Percentiles rank a stretch among this genome's conserved stretches.
Evolutionary conservation across 2,113 vertebrate species (phyloP).

Genomic region (Corythaixoides concolor): DNA sequence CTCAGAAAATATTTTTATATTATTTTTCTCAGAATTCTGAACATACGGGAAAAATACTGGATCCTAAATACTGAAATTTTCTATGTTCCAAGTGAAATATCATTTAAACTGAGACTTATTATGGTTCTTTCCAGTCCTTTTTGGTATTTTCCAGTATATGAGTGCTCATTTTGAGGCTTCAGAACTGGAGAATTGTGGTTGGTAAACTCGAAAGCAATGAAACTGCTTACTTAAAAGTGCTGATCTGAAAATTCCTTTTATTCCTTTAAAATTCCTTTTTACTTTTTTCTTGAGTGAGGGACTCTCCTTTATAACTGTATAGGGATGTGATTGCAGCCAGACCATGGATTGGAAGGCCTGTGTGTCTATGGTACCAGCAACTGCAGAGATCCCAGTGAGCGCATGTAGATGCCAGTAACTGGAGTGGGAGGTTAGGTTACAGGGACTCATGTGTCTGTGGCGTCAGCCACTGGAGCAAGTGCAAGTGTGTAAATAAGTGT

Average conservation of each 20-base stretch:
- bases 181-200: neutral
- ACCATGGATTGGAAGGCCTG: accelerated
- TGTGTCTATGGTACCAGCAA: neutral
- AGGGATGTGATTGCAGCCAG: neutral
- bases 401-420: neutral
- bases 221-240: neutral
- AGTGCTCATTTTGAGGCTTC: neutral
- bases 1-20: neutral
- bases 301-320: neutral
- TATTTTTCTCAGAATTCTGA: neutral
- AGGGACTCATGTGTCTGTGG: accelerated
- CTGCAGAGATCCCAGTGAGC: neutral
- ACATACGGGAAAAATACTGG: neutral
- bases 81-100: neutral
- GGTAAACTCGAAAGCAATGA: neutral
- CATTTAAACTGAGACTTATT: neutral
- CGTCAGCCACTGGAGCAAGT: neutral
- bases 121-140: neutral
- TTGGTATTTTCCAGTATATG: neutral
- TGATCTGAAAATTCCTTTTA: neutral
- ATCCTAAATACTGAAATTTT: neutral
- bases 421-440: accelerated
- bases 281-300: neutral
- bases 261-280: neutral
- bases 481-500: neutral